Conservation (phyloP, 2,888 invertebrate genomes). For the Hirtodrosophila trivittata region DNA sequence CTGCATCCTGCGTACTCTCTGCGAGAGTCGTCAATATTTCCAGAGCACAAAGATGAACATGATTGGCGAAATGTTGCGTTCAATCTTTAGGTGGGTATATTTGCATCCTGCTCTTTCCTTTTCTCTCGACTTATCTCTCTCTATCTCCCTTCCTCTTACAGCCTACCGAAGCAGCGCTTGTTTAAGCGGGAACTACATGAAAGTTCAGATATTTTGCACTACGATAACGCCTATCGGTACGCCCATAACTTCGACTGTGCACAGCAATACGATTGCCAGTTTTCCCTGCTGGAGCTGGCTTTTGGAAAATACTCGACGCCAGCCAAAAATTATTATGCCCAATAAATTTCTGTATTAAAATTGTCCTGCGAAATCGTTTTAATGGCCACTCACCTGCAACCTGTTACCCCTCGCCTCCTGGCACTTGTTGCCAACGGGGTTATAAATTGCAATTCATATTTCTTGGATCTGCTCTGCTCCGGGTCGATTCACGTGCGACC, state of each 20-base stretch:
- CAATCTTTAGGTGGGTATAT: constrained; percentile 88
- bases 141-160: constrained; percentile 66
- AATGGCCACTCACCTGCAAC: constrained; percentile 25
- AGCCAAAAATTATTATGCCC: constrained; percentile 72
- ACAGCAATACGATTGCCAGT: constrained; percentile 86
- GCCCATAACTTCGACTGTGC: constrained; percentile 85
- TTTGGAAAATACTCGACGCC: constrained; percentile 85
- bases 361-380: constrained; percentile 54
- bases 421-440: constrained; percentile 58
- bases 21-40: constrained; percentile 89
- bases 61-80: constrained; percentile 89
- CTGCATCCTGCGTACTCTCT: constrained; percentile 89
- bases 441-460: constrained; percentile 72
- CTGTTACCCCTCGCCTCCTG: background rate
- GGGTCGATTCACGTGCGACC: constrained; percentile 3
- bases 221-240: constrained; percentile 87
- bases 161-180: constrained; percentile 88
- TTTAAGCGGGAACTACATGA: constrained; percentile 87
- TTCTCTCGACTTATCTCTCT: background rate
- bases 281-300: constrained; percentile 90
- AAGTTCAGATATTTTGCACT: constrained; percentile 87
- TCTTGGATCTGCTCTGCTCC: constrained; percentile 33
- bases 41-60: constrained; percentile 87
- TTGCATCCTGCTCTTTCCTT: no score
- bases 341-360: constrained; percentile 63